Conservation (phyloP, 2,113 vertebrate species). For the Gallinago undulata region DNA sequence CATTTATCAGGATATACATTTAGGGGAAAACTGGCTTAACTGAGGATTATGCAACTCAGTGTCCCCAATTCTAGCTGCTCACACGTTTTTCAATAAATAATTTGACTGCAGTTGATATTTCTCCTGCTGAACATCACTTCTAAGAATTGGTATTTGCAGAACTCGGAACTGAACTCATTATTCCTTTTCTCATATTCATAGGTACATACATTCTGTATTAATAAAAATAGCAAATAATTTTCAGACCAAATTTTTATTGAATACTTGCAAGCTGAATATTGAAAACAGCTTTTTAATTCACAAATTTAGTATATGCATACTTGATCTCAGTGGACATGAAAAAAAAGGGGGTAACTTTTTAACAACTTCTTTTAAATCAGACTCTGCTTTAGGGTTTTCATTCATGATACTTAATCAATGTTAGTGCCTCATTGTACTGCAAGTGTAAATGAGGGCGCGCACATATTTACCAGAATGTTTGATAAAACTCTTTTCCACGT, state of each 20-base stretch:
- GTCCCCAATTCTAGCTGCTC: not conserved
- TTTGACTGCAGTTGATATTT: not conserved
- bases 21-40: not conserved
- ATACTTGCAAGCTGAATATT: not conserved
- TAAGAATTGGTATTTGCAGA: not conserved
- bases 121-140: not conserved
- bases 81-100: not conserved
- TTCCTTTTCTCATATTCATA: not conserved
- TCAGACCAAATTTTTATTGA: not conserved
- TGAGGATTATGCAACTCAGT: not conserved
- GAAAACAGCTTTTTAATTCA: not conserved
- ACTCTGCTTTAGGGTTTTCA: not conserved
- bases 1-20: not conserved
- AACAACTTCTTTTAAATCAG: not conserved
- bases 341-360: not conserved
- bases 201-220: not conserved
- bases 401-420: no score
- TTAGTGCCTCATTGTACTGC: not conserved
- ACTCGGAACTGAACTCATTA: not conserved
- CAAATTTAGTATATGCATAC: not conserved
- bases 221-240: not conserved
- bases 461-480: not conserved
- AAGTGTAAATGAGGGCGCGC: not conserved
- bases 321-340: not conserved
- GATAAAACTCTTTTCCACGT: not conserved